Conservation (phyloP, 2,113 vertebrate species). For the Atrichornis clamosus region DNA sequence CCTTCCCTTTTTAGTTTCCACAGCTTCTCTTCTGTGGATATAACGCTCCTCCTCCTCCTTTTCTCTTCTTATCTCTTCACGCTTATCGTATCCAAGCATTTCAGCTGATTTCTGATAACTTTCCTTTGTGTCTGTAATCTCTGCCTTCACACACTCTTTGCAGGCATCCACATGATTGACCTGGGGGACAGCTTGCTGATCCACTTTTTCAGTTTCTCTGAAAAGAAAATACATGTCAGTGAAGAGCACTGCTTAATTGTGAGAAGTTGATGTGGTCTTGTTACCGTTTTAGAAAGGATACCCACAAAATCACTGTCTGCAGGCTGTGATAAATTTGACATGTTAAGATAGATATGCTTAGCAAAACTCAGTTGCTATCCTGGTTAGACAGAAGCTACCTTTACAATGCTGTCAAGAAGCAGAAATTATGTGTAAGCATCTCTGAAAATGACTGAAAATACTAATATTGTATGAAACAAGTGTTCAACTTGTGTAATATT, state of each 20-base stretch:
- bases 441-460: background rate
- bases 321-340: background rate
- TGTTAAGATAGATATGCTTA: background rate
- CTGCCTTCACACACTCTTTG: constrained; percentile 73
- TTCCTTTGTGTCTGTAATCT: constrained; percentile 67
- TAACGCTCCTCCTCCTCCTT: constrained; percentile 70
- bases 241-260: background rate
- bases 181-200: constrained; percentile 83
- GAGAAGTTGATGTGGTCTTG: background rate
- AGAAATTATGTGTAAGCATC: background rate
- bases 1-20: constrained; percentile 79
- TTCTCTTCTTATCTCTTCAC: constrained; percentile 67
- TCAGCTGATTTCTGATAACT: constrained; percentile 70
- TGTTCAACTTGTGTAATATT: background rate
- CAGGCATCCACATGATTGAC: constrained; percentile 81
- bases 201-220: constrained; percentile 82
- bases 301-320: background rate
- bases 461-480: background rate
- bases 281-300: background rate
- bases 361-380: background rate
- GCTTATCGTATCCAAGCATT: constrained; percentile 59
- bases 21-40: constrained; percentile 71
- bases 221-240: background rate
- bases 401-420: background rate
- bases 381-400: background rate